A percentile compares a stretch with the other conserved stretches of the same genome.
These are phyloP conservation scores for Scarus forsteni DNA, from an alignment of 2,797 vertebrate genomes.

Conservation along the genomic window DNA sequence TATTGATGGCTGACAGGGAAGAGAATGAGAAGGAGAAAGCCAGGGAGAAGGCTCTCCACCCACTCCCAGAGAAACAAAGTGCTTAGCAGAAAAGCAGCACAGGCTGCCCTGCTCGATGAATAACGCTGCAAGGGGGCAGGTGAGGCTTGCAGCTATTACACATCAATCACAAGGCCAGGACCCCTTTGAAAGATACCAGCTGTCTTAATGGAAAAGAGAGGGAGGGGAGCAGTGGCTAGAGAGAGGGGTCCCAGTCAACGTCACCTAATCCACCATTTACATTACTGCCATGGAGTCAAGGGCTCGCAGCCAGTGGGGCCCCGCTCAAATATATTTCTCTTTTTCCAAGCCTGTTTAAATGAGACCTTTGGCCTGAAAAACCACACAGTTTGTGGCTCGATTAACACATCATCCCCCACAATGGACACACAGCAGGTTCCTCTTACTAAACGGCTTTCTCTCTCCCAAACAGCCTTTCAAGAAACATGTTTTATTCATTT, in stretches of 20 bases:
- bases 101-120: conserved; percentile 73
- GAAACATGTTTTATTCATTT: conserved; percentile 80
- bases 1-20: conserved; percentile 45
- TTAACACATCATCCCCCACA: conserved; percentile 85
- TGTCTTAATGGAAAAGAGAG: conserved; percentile 85
- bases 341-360: conserved; percentile 75
- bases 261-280: conserved; percentile 85
- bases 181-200: conserved; percentile 85
- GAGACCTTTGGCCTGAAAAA: conserved; percentile 82
- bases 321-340: conserved; percentile 81
- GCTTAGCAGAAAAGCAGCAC: conserved; percentile 63
- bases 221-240: conserved; percentile 65
- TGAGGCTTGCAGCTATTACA: conserved; percentile 85
- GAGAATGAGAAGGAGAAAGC: conserved; percentile 27
- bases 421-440: conserved; percentile 81
- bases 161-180: conserved; percentile 86
- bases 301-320: conserved; percentile 78
- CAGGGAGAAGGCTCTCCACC: conserved; percentile 56
- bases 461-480: conserved; percentile 61
- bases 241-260: conserved; percentile 67
- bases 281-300: conserved; percentile 83
- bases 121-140: conserved; percentile 79
- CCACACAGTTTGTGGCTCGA: conserved; percentile 80
- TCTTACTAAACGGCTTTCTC: conserved; percentile 74
- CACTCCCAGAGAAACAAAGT: conserved; percentile 74